Conservation (phyloP, 2,797 vertebrate species). For the Synaphobranchus kaupii region DNA sequence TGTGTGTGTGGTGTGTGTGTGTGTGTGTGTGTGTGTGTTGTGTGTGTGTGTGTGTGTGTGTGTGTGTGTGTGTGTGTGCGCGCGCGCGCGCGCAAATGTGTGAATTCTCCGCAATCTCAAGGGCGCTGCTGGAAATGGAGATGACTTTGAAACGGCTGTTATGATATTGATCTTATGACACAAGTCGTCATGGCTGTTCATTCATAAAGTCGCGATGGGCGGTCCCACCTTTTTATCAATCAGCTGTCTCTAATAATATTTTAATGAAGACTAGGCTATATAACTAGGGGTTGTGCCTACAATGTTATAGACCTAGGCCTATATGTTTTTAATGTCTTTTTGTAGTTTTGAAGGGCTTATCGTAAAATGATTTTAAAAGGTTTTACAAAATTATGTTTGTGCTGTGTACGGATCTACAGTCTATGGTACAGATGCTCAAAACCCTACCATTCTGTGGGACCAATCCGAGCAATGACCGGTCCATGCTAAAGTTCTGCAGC, state of each 20-base stretch:
- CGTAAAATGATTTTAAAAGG: too few species aligned
- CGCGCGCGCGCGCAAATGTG: background rate
- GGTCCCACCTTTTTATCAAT: background rate
- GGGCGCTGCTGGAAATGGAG: background rate
- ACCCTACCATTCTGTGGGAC: background rate
- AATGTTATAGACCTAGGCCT: background rate
- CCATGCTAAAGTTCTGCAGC: background rate
- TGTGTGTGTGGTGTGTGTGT: constrained; percentile 14
- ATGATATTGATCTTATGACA: too few species aligned
- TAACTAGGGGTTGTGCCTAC: background rate
- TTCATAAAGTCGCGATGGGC: background rate
- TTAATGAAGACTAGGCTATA: background rate
- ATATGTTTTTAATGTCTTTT: background rate
- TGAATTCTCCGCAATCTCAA: background rate
- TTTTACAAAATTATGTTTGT: background rate
- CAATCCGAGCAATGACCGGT: background rate
- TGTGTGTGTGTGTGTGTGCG: constrained; percentile 1
- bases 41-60: background rate
- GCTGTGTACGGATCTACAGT: too few species aligned
- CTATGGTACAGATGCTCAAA: background rate
- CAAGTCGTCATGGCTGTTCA: background rate
- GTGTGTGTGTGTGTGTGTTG: constrained; percentile 4
- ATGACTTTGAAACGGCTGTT: background rate
- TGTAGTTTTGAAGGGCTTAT: too few species aligned
- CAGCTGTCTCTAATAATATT: background rate